Conservation (phyloP, 2,888 invertebrate genomes). For the Agapetus fuscipes region DNA sequence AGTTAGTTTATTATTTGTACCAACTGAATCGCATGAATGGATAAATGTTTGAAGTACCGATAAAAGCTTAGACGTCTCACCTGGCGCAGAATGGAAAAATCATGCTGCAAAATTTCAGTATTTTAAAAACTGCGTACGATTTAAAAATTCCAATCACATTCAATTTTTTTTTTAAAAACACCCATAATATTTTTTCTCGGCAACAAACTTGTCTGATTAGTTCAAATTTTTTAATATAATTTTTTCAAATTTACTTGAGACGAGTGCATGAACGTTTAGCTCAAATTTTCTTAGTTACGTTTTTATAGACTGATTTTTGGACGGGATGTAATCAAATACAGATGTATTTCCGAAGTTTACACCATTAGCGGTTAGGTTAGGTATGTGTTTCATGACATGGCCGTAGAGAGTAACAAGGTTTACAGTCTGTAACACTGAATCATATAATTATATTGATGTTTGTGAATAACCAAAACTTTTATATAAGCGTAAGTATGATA, state of each 20-base stretch:
- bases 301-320: constrained; percentile 14
- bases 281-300: constrained; percentile 1
- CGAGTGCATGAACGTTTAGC: background rate
- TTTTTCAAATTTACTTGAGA: background rate
- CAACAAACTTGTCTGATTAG: constrained; percentile 2
- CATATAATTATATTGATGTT: constrained; percentile 4
- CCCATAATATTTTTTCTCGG: background rate
- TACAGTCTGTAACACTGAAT: constrained; percentile 2
- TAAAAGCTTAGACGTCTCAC: too few species aligned
- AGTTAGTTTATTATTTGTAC: too few species aligned
- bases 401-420: constrained; percentile 12
- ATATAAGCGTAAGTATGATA: constrained; percentile 3
- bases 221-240: constrained; percentile 3
- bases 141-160: too few species aligned
- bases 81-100: too few species aligned
- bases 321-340: constrained; percentile 4
- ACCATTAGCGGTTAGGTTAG: constrained; percentile 8
- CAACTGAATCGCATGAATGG: too few species aligned
- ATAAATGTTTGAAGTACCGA: too few species aligned
- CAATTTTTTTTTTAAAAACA: background rate
- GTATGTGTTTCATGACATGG: constrained; percentile 20
- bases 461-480: constrained; percentile 16
- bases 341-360: constrained; percentile 4
- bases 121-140: too few species aligned
- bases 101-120: too few species aligned